Evolutionary conservation across 1,140 invertebrate genomes (phyloP).

Genomic region (Zaprionus capensis): DNA sequence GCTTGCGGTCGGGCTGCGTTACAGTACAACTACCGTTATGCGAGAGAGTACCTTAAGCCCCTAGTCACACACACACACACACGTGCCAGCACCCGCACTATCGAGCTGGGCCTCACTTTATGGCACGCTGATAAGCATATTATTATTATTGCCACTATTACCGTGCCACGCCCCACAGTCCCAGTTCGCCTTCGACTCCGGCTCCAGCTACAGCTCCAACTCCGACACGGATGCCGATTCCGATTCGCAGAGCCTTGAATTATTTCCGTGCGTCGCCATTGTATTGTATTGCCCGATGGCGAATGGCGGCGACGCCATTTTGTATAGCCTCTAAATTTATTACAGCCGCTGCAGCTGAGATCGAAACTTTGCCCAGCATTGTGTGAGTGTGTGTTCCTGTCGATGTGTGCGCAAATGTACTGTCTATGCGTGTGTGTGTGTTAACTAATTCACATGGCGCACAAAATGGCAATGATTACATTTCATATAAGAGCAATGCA

Average conservation of each 20-base stretch:
- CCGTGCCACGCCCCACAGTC: constrained; percentile 18
- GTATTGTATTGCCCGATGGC: constrained; percentile 39
- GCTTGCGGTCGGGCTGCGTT: constrained; percentile 50
- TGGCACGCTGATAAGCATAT: constrained; percentile 77
- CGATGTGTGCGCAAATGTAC: neutral
- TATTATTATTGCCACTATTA: constrained; percentile 77
- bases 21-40: constrained; percentile 22
- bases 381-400: no score
- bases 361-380: constrained; percentile 18
- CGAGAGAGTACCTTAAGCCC: constrained; percentile 14
- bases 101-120: constrained; percentile 52
- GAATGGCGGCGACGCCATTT: constrained; percentile 39
- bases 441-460: constrained; percentile 46
- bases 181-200: constrained; percentile 7
- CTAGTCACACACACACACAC: neutral
- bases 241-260: constrained; percentile 36
- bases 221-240: constrained; percentile 13
- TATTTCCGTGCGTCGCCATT: constrained; percentile 47
- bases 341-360: constrained; percentile 40
- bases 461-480: constrained; percentile 52
- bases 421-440: constrained; percentile 8
- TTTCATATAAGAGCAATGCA: constrained; percentile 40
- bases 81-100: neutral
- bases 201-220: neutral
- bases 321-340: constrained; percentile 46